phyloP scores from a whole-genome alignment of 1,140 invertebrate species.

The Metopolophium dirhodum region DNA sequence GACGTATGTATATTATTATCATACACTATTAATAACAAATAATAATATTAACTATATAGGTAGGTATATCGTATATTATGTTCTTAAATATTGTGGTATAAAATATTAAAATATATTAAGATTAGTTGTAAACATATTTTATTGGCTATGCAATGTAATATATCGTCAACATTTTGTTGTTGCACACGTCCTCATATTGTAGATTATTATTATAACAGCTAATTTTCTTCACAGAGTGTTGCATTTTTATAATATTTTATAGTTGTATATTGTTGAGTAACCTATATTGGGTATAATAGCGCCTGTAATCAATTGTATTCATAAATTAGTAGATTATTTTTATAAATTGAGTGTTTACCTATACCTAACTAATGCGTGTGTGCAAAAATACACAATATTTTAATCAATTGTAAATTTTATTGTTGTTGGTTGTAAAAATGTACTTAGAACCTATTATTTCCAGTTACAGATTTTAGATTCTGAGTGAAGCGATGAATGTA shows the following conservation, averaged over 20 bases:
- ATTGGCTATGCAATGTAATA: neutral
- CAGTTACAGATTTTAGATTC: too few species aligned
- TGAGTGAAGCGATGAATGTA: too few species aligned
- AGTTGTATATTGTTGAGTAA: neutral
- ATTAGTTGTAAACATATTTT: neutral
- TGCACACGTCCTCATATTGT: neutral
- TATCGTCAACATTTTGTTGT: neutral
- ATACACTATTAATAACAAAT: neutral
- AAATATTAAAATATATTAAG: neutral
- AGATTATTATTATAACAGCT: neutral
- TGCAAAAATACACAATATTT: neutral
- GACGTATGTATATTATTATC: neutral
- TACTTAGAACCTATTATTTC: neutral
- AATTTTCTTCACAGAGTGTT: neutral
- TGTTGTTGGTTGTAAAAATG: neutral
- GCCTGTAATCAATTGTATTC: neutral
- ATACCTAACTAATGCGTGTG: neutral
- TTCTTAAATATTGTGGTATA: neutral
- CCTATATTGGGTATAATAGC: neutral
- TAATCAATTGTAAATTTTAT: neutral
- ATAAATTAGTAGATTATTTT: neutral
- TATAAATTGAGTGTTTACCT: neutral
- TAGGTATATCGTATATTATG: neutral
- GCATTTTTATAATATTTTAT: slow-evolving; percentile 4
- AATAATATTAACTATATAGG: neutral